phyloP scores from a whole-genome alignment of 2,888 invertebrate species.

The Altica lythri region DNA sequence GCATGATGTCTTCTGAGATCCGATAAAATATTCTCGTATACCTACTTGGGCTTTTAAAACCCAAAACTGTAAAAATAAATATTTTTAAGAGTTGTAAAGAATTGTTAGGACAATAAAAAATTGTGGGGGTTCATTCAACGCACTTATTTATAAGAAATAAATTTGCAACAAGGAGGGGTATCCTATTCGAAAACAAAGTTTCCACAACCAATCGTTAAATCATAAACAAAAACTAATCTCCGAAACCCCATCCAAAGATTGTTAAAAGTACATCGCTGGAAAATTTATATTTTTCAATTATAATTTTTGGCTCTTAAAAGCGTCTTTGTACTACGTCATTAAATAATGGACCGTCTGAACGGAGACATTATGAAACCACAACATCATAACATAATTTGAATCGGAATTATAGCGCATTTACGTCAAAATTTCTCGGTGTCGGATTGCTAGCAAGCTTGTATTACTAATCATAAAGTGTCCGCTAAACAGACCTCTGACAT shows the following conservation, averaged over 20 bases:
- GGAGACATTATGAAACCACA: slow-evolving; percentile 43
- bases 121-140: slow-evolving; percentile 5
- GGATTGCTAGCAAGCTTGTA: slow-evolving; percentile 32
- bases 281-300: slow-evolving; percentile 50
- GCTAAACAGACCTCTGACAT: slow-evolving; percentile 31
- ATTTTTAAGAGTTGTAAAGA: background rate
- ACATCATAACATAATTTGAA: slow-evolving; percentile 47
- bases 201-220: background rate
- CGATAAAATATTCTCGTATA: no score
- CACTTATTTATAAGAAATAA: no score
- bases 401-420: slow-evolving; percentile 41
- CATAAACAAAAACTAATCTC: slow-evolving; percentile 23
- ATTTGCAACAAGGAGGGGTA: no score
- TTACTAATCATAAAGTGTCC: slow-evolving; percentile 41
- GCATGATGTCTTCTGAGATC: no score
- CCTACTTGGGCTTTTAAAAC: no score
- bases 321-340: slow-evolving; percentile 44
- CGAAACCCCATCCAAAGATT: slow-evolving; percentile 17
- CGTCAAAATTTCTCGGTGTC: slow-evolving; percentile 38
- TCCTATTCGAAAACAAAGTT: slow-evolving; percentile 3
- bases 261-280: slow-evolving; percentile 18
- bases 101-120: slow-evolving; percentile 14
- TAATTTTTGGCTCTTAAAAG: slow-evolving; percentile 49
- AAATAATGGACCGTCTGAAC: slow-evolving; percentile 37
- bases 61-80: no score